Evolutionary conservation across 2,797 vertebrate species (phyloP).

Genomic region (Tiaroga cobitis): DNA sequence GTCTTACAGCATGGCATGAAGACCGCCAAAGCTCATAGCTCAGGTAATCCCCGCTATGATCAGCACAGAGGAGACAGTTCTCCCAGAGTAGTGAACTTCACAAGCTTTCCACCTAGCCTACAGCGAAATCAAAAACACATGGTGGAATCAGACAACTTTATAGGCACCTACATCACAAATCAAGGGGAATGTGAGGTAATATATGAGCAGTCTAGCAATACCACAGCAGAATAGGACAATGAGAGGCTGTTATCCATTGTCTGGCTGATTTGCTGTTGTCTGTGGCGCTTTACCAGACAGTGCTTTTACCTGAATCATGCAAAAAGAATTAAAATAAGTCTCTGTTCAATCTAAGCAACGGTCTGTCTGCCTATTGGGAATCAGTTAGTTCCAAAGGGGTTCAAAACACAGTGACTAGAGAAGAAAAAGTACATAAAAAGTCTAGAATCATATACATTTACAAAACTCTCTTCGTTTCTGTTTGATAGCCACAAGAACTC

Average conservation of each 20-base stretch:
- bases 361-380: background rate
- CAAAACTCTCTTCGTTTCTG: background rate
- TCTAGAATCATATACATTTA: background rate
- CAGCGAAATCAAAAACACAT: constrained; percentile 62
- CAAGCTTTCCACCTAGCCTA: constrained; percentile 42
- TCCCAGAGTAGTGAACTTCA: constrained; percentile 50
- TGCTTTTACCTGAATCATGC: constrained; percentile 20
- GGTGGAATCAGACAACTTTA: constrained; percentile 51
- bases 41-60: constrained; percentile 55
- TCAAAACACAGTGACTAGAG: constrained; percentile 4
- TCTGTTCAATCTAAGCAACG: background rate
- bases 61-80: constrained; percentile 27
- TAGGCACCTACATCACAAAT: constrained; percentile 45
- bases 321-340: constrained; percentile 33
- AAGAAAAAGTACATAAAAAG: background rate
- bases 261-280: constrained; percentile 29
- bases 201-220: constrained; percentile 42
- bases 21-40: constrained; percentile 62
- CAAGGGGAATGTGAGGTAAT: constrained; percentile 47
- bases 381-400: background rate
- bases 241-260: constrained; percentile 28
- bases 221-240: constrained; percentile 23
- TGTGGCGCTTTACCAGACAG: constrained; percentile 17
- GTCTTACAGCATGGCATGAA: constrained; percentile 52
- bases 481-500: background rate